Evolutionary conservation across 2,888 invertebrate species (phyloP).

Genomic region (Ommatoiulus sabulosus): DNA sequence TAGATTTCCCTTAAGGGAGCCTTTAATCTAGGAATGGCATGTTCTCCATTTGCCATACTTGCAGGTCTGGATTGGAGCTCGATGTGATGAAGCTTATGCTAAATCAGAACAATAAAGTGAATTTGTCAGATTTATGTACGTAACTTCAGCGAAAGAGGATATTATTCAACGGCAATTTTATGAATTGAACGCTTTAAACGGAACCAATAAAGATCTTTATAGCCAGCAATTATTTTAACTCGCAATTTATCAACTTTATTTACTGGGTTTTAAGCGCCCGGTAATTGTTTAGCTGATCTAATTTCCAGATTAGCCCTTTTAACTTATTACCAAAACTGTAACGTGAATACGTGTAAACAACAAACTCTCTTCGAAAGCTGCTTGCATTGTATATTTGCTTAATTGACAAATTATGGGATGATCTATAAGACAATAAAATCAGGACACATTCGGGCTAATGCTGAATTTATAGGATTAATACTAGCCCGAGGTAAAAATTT

Average conservation of each 20-base stretch:
- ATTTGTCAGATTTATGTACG: background rate
- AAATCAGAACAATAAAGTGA: background rate
- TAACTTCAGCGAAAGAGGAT: too few species aligned
- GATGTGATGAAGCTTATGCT: background rate
- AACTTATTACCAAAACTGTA: background rate
- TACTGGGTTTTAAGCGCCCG: background rate
- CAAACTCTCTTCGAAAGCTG: background rate
- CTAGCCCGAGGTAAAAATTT: background rate
- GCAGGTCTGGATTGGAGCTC: too few species aligned
- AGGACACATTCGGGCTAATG: background rate
- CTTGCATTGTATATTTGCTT: background rate
- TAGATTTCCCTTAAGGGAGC: too few species aligned
- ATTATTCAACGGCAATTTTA: background rate
- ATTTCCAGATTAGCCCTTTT: background rate
- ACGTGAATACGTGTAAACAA: background rate
- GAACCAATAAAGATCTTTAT: slow-evolving; percentile 7
- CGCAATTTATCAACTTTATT: background rate
- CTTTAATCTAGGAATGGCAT: too few species aligned
- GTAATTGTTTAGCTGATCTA: background rate
- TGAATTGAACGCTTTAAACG: background rate
- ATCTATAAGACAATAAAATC: background rate
- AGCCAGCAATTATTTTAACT: background rate
- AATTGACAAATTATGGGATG: background rate
- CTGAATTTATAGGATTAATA: background rate
- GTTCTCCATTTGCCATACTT: too few species aligned